Conservation (phyloP, 2,888 invertebrate genomes). For the Lycocerus yunnanus region DNA sequence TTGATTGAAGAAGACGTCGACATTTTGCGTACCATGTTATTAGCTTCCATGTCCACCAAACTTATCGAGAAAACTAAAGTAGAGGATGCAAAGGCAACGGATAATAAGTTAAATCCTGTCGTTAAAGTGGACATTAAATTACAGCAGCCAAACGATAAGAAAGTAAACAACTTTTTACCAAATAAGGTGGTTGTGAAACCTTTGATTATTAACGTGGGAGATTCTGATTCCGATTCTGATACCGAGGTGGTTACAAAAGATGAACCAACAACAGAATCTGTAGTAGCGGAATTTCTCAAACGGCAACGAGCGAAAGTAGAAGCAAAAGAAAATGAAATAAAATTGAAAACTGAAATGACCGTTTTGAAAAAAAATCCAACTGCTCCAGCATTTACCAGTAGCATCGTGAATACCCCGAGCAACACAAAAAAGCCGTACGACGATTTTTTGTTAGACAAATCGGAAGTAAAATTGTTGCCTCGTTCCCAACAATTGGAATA, state of each 20-base stretch:
- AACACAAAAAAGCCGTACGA: not conserved
- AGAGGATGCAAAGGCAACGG: not conserved
- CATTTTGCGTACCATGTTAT: conserved; percentile 62
- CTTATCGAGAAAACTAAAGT: conserved; percentile 43
- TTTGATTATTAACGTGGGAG: conserved; percentile 53
- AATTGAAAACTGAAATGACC: not conserved
- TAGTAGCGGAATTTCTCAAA: conserved; percentile 50
- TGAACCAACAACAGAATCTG: not conserved
- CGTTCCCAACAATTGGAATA: conserved; percentile 53
- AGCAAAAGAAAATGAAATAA: conserved; percentile 34
- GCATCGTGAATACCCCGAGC: not conserved
- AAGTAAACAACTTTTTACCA: not conserved
- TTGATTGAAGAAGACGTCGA: conserved; percentile 66
- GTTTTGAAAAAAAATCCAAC: conserved; percentile 7
- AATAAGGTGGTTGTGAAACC: not conserved
- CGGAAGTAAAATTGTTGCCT: conserved; percentile 50
- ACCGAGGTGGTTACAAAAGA: conserved; percentile 36
- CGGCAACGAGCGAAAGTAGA: conserved; percentile 52
- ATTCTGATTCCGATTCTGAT: conserved; percentile 50
- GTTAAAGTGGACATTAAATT: not conserved
- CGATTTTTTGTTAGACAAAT: conserved; percentile 40
- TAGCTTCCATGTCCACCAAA: conserved; percentile 65
- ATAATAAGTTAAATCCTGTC: not conserved
- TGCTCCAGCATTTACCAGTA: not conserved
- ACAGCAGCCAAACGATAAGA: not conserved